These are phyloP conservation scores for Pseudococcus longispinus DNA, from an alignment of 2,888 invertebrate genomes.

Conservation along the genomic window DNA sequence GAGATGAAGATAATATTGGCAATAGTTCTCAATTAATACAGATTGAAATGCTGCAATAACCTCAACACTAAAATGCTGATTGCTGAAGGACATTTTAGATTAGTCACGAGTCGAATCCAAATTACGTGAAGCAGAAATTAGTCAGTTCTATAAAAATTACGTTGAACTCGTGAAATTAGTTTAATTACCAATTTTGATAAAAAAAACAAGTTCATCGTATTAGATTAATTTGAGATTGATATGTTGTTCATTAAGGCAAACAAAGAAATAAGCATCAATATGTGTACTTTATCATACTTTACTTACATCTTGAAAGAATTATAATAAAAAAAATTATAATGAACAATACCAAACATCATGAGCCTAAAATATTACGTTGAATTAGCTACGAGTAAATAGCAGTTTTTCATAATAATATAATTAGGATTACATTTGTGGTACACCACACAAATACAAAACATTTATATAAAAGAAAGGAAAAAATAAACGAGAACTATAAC, in stretches of 20 bases:
- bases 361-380: not conserved
- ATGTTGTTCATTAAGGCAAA: not conserved
- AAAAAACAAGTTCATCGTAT: not conserved
- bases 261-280: not conserved
- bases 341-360: not conserved
- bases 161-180: not conserved
- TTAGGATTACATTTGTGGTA: not conserved
- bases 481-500: not conserved
- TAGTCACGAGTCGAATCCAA: not conserved
- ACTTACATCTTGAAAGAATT: not conserved
- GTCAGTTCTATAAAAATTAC: not conserved
- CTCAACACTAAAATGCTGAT: not conserved
- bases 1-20: no score
- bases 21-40: not conserved
- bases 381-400: slow-evolving; percentile 1
- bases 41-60: not conserved
- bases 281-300: not conserved
- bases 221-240: not conserved
- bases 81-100: not conserved
- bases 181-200: not conserved
- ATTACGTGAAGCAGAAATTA: not conserved
- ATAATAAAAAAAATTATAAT: not conserved
- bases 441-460: not conserved
- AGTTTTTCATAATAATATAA: not conserved
- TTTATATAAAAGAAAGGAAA: not conserved